Percentiles rank a stretch among this genome's conserved stretches.
Evolutionary conservation across 2,113 vertebrate species (phyloP).

Genomic region (Thamnaconus septentrionalis): DNA sequence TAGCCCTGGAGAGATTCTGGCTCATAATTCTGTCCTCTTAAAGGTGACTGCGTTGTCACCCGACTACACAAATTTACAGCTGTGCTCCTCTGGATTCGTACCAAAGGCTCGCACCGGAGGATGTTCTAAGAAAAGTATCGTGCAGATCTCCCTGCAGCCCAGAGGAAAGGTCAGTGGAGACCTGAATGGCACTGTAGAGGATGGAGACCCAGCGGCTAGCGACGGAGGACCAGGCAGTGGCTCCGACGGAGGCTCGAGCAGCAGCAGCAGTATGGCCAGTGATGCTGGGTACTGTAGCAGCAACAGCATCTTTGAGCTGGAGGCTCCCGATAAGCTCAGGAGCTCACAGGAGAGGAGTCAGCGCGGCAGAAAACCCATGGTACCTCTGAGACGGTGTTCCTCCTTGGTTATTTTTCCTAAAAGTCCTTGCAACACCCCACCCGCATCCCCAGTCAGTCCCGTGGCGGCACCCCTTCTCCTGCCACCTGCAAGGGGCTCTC

Average conservation of each 20-base stretch:
- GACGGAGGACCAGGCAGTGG: conserved; percentile 53
- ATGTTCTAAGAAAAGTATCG: conserved; percentile 81
- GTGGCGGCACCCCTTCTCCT: conserved; percentile 57
- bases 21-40: conserved; percentile 77
- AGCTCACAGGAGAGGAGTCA: conserved; percentile 61
- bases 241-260: conserved; percentile 82
- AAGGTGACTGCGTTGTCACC: conserved; percentile 82
- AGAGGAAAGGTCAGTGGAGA: conserved; percentile 67
- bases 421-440: conserved; percentile 88
- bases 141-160: conserved; percentile 89
- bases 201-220: conserved; percentile 52
- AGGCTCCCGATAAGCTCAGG: conserved; percentile 73
- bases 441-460: conserved; percentile 81
- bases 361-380: conserved; percentile 71
- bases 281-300: conserved; percentile 78
- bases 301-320: conserved; percentile 82
- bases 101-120: conserved; percentile 70
- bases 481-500: conserved; percentile 63
- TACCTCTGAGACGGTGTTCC: conserved; percentile 88
- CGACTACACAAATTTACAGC: conserved; percentile 72
- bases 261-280: conserved; percentile 73
- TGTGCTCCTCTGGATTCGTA: conserved; percentile 75
- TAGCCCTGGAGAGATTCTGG: conserved; percentile 68
- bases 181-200: conserved; percentile 53
- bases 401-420: conserved; percentile 92